phyloP scores from a whole-genome alignment of 2,113 vertebrate genomes.

The Lota lota region DNA sequence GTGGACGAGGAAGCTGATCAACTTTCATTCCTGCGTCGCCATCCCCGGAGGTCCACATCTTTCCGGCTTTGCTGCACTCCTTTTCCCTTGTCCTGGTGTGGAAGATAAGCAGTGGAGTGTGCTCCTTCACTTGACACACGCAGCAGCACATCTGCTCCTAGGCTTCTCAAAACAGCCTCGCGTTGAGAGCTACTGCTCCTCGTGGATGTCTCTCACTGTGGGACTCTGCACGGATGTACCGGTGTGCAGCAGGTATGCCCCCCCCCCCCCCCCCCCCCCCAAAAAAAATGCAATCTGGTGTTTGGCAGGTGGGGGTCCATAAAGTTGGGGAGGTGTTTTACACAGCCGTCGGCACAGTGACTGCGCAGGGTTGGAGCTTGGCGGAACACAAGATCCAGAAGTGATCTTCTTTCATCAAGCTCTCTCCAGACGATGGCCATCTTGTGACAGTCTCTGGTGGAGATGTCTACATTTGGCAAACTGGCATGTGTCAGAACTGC shows the following conservation, averaged over 20 bases:
- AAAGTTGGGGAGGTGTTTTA: conserved; percentile 59
- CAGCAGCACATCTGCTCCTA: conserved; percentile 12
- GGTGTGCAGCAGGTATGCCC: conserved; percentile 46
- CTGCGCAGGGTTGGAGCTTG: conserved; percentile 69
- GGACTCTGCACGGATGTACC: conserved; percentile 68
- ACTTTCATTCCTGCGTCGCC: conserved; percentile 66
- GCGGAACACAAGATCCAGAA: conserved; percentile 41
- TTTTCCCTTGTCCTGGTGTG: conserved; percentile 67
- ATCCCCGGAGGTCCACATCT: conserved; percentile 54
- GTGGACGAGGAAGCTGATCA: too few relatives aligned
- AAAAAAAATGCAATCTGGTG: conserved; percentile 57
- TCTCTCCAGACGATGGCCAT: conserved; percentile 55
- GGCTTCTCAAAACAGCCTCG: conserved; percentile 56
- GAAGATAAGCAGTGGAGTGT: conserved; percentile 71
- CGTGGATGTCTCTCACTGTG: conserved; percentile 61
- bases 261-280: too few relatives aligned
- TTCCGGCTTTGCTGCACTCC: conserved; percentile 68
- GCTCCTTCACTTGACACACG: conserved; percentile 64
- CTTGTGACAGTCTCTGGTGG: conserved; percentile 65
- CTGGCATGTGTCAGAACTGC: conserved; percentile 62
- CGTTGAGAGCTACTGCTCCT: conserved; percentile 51
- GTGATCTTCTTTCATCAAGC: conserved; percentile 63
- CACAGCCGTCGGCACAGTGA: conserved; percentile 66
- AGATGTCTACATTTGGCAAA: conserved; percentile 75
- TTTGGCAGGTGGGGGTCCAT: conserved; percentile 56